Percentiles rank a stretch among this genome's conserved stretches.
Evolutionary conservation across 2,888 invertebrate genomes (phyloP).

Genomic region (Spodoptera exigua): DNA sequence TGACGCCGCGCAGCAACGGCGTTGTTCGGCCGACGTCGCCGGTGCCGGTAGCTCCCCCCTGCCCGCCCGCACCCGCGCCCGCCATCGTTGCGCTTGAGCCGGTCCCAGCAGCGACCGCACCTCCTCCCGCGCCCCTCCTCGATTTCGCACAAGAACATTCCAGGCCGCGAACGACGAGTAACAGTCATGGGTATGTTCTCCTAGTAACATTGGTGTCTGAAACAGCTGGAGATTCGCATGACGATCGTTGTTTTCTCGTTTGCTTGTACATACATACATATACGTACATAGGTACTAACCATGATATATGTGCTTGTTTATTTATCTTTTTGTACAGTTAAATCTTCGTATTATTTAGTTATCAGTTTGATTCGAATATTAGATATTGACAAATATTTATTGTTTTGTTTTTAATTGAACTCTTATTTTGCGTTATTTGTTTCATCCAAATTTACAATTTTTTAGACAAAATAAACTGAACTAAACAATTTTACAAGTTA

Average conservation of each 20-base stretch:
- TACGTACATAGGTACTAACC: no score
- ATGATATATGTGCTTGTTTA: no score
- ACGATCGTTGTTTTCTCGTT: constrained; percentile 24
- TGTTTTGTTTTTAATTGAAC: no score
- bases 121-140: constrained; percentile 75
- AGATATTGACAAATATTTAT: no score
- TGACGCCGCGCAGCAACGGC: constrained; percentile 80
- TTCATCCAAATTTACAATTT: no score
- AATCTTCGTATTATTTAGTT: no score
- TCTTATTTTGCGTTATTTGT: no score
- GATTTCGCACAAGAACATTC: constrained; percentile 88
- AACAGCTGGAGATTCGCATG: constrained; percentile 80
- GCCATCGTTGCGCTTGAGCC: constrained; percentile 59
- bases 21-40: constrained; percentile 67
- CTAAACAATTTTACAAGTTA: no score
- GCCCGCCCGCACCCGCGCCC: constrained; percentile 58
- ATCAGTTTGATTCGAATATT: no score
- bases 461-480: no score
- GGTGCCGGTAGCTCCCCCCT: constrained; percentile 63
- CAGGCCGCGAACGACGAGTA: constrained; percentile 85
- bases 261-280: no score
- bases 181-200: constrained; percentile 85
- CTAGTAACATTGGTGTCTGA: constrained; percentile 77
- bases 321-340: no score
- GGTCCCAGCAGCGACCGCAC: constrained; percentile 59